Evolutionary conservation across 2,113 vertebrate species (phyloP), one percentile per base, ranked within the genome.

Genomic region (Globicephala melas): DNA sequence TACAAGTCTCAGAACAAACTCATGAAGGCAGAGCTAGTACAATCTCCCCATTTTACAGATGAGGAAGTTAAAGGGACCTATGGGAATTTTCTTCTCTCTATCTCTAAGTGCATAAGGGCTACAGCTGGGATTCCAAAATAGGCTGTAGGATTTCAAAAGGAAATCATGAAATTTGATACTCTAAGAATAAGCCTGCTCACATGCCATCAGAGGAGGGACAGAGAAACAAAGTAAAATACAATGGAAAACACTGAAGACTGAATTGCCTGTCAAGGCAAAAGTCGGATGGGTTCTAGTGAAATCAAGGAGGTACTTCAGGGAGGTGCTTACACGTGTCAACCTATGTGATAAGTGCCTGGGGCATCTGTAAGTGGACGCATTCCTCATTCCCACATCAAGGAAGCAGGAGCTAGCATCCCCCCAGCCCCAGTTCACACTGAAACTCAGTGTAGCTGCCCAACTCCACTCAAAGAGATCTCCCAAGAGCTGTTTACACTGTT

Each of bases 221-320:
- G n/a, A 67, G 65, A 65, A n/a, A 38, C 6, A 28, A 14, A 33
- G 17, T 12, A n/a, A 71, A 26, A 58, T 2, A 1, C 5, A 8
- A 1, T 1, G 13, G 44, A 55, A 73, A 68, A 38, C 12, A 31
- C 0, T 1, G 1, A 68, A 18, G 5, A 47, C 21, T 0, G 25
- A 67, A 31, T 9, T 2, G 7, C 4, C 25, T 12, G 10, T 5
- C 31, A 63, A 25, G n/a, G 12, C 20, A 67, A 26, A 63, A 21
- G 25, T 5, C 0, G 0, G 26, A 14, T 1, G 12, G 60, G 1
- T 23, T 47, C 63, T 6, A 15, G 1, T 12, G 17, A 26, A 18
- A 28, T 65, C 44, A 4, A 6, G 1, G 8, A 28, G 25, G 44
- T 3, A 7, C 53, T 21, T 23, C 33, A 17, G 1, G 5, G 23